Evolutionary conservation across 2,888 invertebrate species (phyloP).

Genomic region (Apamea sordens): DNA sequence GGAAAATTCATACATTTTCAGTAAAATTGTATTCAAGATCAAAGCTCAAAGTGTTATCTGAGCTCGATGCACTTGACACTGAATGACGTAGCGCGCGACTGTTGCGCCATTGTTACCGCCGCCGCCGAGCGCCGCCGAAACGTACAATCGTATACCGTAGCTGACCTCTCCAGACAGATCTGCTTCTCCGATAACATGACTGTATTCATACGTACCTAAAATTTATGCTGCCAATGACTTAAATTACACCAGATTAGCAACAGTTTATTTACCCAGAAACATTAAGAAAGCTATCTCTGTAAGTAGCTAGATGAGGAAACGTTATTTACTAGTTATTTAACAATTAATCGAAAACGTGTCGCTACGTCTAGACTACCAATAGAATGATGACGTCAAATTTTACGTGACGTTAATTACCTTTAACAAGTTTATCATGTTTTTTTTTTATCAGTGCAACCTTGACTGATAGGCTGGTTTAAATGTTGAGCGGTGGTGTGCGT

Average conservation of each 20-base stretch:
- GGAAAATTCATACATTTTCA: conserved; percentile 13
- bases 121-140: conserved; percentile 52
- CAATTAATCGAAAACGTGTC: conserved; percentile 12
- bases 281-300: conserved; percentile 31
- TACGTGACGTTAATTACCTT: conserved; percentile 44
- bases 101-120: conserved; percentile 74
- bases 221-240: conserved; percentile 38
- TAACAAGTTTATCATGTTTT: conserved; percentile 9
- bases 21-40: conserved; percentile 29
- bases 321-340: conserved; percentile 17
- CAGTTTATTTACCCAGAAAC: conserved; percentile 33
- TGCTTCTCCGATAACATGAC: conserved; percentile 69
- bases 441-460: conserved; percentile 54
- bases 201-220: conserved; percentile 59
- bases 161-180: conserved; percentile 79
- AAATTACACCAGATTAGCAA: conserved; percentile 26
- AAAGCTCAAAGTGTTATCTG: conserved; percentile 38
- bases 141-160: conserved; percentile 78
- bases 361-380: conserved; percentile 8
- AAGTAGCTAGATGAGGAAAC: conserved; percentile 13
- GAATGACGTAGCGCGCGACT: conserved; percentile 65
- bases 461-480: conserved; percentile 60
- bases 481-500: conserved; percentile 71
- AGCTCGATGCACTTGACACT: conserved; percentile 81
- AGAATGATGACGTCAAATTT: conserved; percentile 15